Conservation (phyloP, 92 coral and sea anemone species). For the Metridium senile region DNA sequence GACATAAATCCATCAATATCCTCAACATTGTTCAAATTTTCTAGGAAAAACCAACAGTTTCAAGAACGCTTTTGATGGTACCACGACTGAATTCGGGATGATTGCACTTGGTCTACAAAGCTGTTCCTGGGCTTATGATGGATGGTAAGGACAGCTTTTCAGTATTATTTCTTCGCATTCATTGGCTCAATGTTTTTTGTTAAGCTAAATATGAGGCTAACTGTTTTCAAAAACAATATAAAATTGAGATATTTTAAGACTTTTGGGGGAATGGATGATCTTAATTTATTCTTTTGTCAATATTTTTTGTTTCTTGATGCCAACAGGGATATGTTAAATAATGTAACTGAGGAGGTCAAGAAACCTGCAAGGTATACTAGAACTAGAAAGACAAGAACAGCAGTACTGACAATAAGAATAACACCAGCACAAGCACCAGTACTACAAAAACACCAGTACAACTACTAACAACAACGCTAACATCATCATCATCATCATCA, state of each 20-base stretch:
- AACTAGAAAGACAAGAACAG: too few species aligned
- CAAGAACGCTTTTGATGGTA: conserved; percentile 13
- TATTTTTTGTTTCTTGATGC: neutral
- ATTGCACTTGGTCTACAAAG: conserved; percentile 57
- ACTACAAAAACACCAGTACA: too few species aligned
- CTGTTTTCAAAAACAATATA: too few species aligned
- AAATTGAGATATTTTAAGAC: too few species aligned
- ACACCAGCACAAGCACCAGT: too few species aligned
- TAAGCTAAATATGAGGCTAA: too few species aligned
- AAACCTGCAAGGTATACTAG: conserved; percentile 36
- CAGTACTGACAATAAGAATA: too few species aligned
- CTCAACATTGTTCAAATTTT: neutral
- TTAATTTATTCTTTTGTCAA: too few species aligned
- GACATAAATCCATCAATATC: too few species aligned
- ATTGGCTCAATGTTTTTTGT: neutral
- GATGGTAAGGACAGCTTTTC: conserved; percentile 46
- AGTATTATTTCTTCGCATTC: neutral
- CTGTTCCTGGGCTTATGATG: conserved; percentile 63
- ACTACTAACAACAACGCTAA: too few species aligned
- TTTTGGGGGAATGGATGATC: too few species aligned
- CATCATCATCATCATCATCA: too few species aligned
- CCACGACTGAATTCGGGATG: conserved; percentile 21
- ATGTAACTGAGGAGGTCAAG: conserved; percentile 55
- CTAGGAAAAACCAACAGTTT: conserved; percentile 14
- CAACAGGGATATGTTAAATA: conserved; percentile 42